Percentiles rank a stretch among this genome's conserved stretches.
Conservation (phyloP, 2,113 vertebrate genomes). For the Alouatta palliata region DNA sequence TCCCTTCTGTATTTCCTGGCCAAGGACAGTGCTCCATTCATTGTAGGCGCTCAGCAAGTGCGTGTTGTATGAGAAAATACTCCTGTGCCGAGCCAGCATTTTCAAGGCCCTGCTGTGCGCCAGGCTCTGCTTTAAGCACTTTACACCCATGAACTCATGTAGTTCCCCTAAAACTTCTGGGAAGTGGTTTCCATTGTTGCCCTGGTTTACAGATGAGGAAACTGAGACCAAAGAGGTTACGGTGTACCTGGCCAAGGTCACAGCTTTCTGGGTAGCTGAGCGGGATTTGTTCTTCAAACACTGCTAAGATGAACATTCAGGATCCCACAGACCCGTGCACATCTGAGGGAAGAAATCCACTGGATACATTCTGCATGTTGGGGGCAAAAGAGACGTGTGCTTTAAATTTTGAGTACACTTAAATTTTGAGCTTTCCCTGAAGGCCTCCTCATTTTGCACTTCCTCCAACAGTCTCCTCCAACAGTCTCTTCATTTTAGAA, state of each 20-base stretch:
- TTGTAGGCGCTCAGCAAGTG: background rate
- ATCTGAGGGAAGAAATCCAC: background rate
- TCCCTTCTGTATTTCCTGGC: background rate
- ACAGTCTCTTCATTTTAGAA: background rate
- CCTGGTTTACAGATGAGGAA: background rate
- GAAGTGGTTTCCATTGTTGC: background rate
- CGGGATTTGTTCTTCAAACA: background rate
- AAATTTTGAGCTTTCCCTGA: background rate
- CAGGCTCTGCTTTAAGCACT: background rate
- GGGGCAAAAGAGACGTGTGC: rapidly evolving
- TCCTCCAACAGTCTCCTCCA: background rate
- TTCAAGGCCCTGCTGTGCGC: background rate
- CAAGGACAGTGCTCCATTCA: too few species aligned
- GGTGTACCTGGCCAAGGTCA: background rate
- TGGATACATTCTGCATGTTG: too few species aligned
- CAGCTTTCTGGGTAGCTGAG: background rate
- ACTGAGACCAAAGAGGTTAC: background rate
- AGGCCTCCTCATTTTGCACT: background rate
- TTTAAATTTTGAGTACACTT: background rate
- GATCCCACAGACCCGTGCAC: background rate
- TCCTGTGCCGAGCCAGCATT: rapidly evolving
- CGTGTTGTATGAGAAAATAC: background rate
- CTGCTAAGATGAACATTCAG: rapidly evolving
- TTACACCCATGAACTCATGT: background rate
- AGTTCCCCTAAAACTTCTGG: background rate